Conservation (phyloP, 2,797 vertebrate genomes). For the Crocidura indochinensis region DNA sequence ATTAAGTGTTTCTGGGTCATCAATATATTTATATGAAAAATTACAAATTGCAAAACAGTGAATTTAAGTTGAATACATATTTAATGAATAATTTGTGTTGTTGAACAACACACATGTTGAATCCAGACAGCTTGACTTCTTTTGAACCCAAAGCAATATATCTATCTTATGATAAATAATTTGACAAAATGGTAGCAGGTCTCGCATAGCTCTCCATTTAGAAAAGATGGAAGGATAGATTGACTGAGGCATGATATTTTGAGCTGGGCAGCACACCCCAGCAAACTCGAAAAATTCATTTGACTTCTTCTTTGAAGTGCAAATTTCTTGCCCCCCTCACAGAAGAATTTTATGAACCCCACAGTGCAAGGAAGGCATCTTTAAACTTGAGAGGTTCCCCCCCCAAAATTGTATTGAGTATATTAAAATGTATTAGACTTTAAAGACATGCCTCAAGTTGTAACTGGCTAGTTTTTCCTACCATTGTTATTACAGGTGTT, state of each 20-base stretch:
- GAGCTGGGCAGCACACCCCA: background rate
- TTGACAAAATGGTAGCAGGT: slow-evolving; percentile 17
- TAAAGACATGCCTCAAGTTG: background rate
- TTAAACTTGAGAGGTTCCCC: background rate
- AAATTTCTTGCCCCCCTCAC: background rate
- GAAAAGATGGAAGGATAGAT: background rate
- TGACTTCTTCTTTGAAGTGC: background rate
- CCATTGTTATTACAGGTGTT: background rate
- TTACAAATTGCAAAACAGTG: slow-evolving; percentile 37
- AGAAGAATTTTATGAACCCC: background rate
- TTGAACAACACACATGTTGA: slow-evolving; percentile 62
- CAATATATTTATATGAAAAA: too few species aligned
- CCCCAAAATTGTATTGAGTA: background rate
- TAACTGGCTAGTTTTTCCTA: background rate
- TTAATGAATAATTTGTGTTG: slow-evolving; percentile 49
- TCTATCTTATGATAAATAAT: slow-evolving; percentile 17
- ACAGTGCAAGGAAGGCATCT: background rate
- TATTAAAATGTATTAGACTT: slow-evolving; percentile 18
- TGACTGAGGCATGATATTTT: background rate
- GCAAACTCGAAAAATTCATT: background rate
- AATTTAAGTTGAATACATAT: slow-evolving; percentile 38
- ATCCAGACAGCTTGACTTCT: background rate
- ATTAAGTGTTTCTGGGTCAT: too few species aligned
- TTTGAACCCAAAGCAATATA: slow-evolving; percentile 17
- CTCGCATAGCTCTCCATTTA: slow-evolving; percentile 1